Evolutionary conservation across 2,113 vertebrate genomes (phyloP), one percentile per base, ranked within the genome.

Genomic region (Sclerurus mexicanus): DNA sequence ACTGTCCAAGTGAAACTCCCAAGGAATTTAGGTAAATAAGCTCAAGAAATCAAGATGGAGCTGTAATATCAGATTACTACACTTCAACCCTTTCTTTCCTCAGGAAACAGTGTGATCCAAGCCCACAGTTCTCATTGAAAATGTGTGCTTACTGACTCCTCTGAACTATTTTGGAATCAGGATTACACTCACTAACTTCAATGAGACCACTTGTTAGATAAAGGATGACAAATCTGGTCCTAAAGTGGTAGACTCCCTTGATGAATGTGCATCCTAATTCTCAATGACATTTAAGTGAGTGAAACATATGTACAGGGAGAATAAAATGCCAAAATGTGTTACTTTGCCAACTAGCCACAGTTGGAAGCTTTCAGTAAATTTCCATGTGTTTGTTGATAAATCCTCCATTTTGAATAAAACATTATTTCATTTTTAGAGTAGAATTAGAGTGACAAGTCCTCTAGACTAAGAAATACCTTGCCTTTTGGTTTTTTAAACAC

Each of bases 221-320:
- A 71, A 83, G 87, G 46, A 67, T 80, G 78, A 90, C 78, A 91
- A 96, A 91, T 77, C 58, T 27, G 33, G 63, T 80, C 55, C 68
- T 83, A 11, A 52, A 88, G 59, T 71, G 56, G 86, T 16, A 95
- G 88, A 71, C 68, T 93, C 22, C 35, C 39, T 22, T 94, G 87
- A 95, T 68, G 79, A 94, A 77, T 77, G 64, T 84, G 68, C 79
- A 60, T 81, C 72, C 52, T 96, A 80, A 95, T 93, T 84, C 79
- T 75, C 79, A 74, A 20, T 86, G 93, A 93, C 92, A 84, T 90
- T 94, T 94, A 92, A 90, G 63, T 69, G 87, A 95, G 82, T 47
- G 77, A 95, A 96, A 86, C 96, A 85, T 91, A 89, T 89, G 91
- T 64, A 90, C 77, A 75, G 84, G 75, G 78, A 93, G 79, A 94